Conservation (phyloP, 2,113 vertebrate species). For the Pituophis catenifer region DNA sequence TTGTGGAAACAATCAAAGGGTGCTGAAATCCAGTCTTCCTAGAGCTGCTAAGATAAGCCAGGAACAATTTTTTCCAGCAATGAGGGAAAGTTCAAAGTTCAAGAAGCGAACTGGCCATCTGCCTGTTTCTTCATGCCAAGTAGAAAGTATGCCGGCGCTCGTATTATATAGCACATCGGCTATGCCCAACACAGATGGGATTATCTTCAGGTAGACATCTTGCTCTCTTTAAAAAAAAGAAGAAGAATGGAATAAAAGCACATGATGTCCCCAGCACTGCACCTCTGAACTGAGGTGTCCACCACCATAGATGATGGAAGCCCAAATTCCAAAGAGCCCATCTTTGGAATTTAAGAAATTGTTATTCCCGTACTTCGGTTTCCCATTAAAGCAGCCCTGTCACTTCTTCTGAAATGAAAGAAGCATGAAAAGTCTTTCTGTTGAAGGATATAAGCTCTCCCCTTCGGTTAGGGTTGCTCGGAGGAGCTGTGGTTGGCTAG, state of each 20-base stretch:
- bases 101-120: background rate
- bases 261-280: background rate
- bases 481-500: background rate
- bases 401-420: background rate
- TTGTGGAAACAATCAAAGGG: background rate
- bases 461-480: constrained; percentile 23
- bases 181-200: background rate
- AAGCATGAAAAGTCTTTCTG: background rate
- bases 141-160: background rate
- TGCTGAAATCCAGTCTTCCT: background rate
- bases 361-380: constrained; percentile 17
- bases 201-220: background rate
- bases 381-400: background rate
- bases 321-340: too few species aligned
- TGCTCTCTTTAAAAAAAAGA: background rate
- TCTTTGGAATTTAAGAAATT: constrained; percentile 44
- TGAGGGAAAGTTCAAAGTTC: background rate
- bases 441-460: constrained; percentile 6
- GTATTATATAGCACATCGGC: background rate
- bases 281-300: background rate
- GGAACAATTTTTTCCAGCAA: background rate
- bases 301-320: background rate
- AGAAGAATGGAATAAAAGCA: background rate
- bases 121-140: background rate
- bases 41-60: background rate